These are phyloP conservation scores for Romanogobio albipinnatus DNA, from an alignment of 2,113 vertebrate genomes.

Conservation along the genomic window DNA sequence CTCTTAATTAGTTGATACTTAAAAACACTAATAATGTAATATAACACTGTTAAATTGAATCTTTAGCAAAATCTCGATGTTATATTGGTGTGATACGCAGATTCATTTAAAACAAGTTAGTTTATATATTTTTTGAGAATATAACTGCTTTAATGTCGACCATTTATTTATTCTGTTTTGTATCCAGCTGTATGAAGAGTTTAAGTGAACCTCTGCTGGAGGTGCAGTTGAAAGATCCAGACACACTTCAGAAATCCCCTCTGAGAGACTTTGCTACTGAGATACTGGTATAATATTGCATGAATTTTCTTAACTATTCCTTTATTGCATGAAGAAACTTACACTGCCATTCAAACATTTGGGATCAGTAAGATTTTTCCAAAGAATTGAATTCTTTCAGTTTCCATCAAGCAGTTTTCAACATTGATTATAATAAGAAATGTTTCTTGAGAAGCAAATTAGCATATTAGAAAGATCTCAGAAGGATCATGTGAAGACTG, in stretches of 20 bases:
- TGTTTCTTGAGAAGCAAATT: background rate
- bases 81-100: no score
- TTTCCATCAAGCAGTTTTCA: background rate
- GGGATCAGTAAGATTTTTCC: background rate
- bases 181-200: slow-evolving; percentile 88
- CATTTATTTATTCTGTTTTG: slow-evolving; percentile 54
- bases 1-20: background rate
- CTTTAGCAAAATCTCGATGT: no score
- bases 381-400: no score
- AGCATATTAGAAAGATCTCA: background rate
- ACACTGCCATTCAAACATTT: background rate
- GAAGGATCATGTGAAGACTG: background rate
- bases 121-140: no score
- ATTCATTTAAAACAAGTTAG: background rate
- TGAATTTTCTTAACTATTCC: background rate
- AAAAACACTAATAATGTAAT: no score
- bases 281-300: slow-evolving; percentile 82
- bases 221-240: slow-evolving; percentile 80
- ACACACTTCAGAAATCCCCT: slow-evolving; percentile 79
- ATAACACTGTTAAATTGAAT: no score
- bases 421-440: background rate
- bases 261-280: slow-evolving; percentile 85
- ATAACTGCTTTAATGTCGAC: background rate
- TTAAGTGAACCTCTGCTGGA: slow-evolving; percentile 85
- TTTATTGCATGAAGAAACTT: background rate